Conservation (phyloP, 2,113 vertebrate genomes). For the Lontra canadensis region DNA sequence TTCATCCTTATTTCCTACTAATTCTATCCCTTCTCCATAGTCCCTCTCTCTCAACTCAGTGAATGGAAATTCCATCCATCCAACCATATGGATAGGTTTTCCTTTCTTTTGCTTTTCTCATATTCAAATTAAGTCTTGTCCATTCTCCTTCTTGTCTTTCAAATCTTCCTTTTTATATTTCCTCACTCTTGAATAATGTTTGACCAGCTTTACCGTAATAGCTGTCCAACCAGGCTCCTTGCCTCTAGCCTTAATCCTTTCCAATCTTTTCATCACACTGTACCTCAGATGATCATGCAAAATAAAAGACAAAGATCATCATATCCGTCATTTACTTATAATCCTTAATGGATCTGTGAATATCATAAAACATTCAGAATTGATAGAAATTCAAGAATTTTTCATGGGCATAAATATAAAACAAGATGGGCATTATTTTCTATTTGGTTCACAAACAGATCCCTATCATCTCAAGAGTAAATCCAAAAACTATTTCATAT, state of each 20-base stretch:
- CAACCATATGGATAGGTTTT: background rate
- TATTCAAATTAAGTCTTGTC: background rate
- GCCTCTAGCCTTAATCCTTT: background rate
- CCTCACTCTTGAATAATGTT: background rate
- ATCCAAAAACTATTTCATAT: background rate
- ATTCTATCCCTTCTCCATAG: background rate
- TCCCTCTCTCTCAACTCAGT: background rate
- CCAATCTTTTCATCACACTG: background rate
- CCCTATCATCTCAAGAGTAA: background rate
- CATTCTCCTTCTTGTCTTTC: background rate
- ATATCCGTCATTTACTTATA: background rate
- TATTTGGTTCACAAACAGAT: background rate
- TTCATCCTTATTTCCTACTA: background rate
- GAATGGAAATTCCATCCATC: background rate
- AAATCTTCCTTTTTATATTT: background rate
- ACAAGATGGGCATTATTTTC: background rate
- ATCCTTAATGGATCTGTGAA: background rate
- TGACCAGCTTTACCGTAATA: background rate
- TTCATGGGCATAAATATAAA: background rate
- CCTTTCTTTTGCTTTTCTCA: background rate
- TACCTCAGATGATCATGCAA: background rate
- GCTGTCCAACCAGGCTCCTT: background rate
- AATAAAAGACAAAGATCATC: background rate
- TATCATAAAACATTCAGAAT: slow-evolving; percentile 25
- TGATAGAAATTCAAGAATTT: slow-evolving; percentile 8